phyloP scores from a whole-genome alignment of 2,113 vertebrate genomes.

The Spilogale gracilis region DNA sequence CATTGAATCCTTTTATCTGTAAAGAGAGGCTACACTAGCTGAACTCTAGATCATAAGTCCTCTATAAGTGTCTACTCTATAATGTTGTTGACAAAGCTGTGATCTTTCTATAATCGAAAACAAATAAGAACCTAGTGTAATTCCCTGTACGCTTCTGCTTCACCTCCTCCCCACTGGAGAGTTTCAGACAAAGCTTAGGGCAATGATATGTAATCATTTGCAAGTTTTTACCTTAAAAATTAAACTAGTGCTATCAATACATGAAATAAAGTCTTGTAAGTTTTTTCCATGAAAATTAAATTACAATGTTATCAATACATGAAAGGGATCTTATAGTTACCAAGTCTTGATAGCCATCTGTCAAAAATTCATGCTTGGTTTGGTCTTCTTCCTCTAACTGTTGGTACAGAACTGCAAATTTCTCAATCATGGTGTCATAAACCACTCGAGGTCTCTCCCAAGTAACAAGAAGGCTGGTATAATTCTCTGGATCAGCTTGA shows the following conservation, averaged over 20 bases:
- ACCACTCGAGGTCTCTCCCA: conserved; percentile 98
- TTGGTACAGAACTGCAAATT: conserved; percentile 94
- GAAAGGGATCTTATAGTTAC: conserved; percentile 89
- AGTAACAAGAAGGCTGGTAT: conserved; percentile 95
- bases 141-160: not conserved
- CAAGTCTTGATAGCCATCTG: conserved; percentile 99
- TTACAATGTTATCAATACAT: conserved; percentile 6
- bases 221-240: conserved; percentile 55
- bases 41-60: not conserved
- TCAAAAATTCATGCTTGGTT: conserved; percentile 93
- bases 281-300: conserved; percentile 55
- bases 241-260: conserved; percentile 13
- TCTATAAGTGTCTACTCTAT: not conserved
- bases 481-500: conserved; percentile 93
- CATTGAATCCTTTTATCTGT: not conserved
- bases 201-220: not conserved
- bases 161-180: not conserved
- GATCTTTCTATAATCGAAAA: not conserved
- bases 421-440: conserved; percentile 95
- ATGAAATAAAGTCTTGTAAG: conserved; percentile 63
- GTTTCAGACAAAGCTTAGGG: not conserved
- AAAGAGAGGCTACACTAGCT: not conserved
- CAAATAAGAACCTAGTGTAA: not conserved
- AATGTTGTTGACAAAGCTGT: not conserved
- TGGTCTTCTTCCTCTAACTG: conserved; percentile 87